Conservation (phyloP, 2,113 vertebrate species). For the Notiomystis cincta region DNA sequence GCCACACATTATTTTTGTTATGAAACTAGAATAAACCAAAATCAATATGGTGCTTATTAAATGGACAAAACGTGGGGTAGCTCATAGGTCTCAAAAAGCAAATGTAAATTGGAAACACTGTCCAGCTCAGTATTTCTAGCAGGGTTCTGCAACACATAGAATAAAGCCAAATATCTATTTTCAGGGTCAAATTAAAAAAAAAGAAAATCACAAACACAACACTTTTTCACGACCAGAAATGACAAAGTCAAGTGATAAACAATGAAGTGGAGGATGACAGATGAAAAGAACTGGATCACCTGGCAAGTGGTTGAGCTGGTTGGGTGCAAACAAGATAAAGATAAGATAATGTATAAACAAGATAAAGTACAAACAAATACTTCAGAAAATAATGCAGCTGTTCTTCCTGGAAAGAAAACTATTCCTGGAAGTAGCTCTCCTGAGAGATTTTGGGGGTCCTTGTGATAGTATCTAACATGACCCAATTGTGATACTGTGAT, state of each 20-base stretch:
- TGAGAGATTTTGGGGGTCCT: not conserved
- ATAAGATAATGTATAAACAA: not conserved
- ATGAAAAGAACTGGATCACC: not conserved
- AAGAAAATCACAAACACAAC: not conserved
- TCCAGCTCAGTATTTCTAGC: not conserved
- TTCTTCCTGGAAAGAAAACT: not conserved
- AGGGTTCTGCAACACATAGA: not conserved
- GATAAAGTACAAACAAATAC: not conserved
- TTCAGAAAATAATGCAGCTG: not conserved
- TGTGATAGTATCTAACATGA: not conserved
- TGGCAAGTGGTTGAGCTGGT: not conserved
- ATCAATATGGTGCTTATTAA: constrained; percentile 5
- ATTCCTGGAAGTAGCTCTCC: not conserved
- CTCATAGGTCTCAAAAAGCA: not conserved
- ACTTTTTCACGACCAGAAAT: not conserved
- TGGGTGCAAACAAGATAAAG: not conserved
- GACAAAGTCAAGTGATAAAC: not conserved
- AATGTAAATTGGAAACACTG: not conserved
- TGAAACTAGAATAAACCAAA: constrained; percentile 22
- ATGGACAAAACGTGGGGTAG: not conserved
- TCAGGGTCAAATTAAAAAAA: not conserved
- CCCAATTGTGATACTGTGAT: not conserved
- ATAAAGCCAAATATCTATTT: not conserved
- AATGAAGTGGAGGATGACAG: not conserved
- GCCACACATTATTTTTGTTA: constrained; percentile 4